Conservation (phyloP, 2,888 invertebrate genomes). For the Masnerella sp. region DNA sequence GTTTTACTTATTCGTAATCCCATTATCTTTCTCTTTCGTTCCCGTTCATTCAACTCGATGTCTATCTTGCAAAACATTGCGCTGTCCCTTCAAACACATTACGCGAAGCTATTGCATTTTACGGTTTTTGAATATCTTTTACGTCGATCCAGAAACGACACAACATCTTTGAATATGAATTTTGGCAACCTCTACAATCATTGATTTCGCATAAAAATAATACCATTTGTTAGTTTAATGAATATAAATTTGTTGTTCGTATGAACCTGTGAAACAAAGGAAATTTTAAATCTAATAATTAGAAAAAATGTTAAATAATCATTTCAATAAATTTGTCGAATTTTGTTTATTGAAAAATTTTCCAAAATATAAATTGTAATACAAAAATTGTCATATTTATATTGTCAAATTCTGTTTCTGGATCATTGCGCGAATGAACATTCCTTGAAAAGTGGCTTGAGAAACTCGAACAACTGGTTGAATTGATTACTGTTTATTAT, state of each 20-base stretch:
- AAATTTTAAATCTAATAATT: too few relatives aligned
- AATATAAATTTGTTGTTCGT: too few relatives aligned
- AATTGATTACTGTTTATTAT: constrained; percentile 55
- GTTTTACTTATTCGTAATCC: constrained; percentile 41
- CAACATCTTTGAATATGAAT: constrained; percentile 54
- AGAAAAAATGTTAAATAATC: too few relatives aligned
- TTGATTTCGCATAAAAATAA: constrained; percentile 50
- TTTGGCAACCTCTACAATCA: constrained; percentile 53
- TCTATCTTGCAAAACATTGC: constrained; percentile 60
- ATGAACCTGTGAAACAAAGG: too few relatives aligned
- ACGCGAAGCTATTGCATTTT: constrained; percentile 73
- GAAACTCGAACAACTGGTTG: constrained; percentile 29
- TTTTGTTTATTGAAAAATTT: too few relatives aligned
- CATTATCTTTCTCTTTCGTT: constrained; percentile 47
- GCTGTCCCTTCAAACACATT: constrained; percentile 49
- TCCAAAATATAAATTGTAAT: too few relatives aligned
- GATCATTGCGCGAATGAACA: too few relatives aligned
- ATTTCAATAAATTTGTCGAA: too few relatives aligned
- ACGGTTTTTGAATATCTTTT: constrained; percentile 72
- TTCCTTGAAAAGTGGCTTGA: constrained; percentile 1
- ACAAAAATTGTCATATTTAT: too few relatives aligned
- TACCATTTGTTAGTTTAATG: too few relatives aligned
- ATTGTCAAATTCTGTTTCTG: too few relatives aligned
- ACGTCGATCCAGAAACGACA: constrained; percentile 36
- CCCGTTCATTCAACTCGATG: constrained; percentile 49